Evolutionary conservation across 1,140 invertebrate species (phyloP).

Genomic region (Hylaeus volcanicus): DNA sequence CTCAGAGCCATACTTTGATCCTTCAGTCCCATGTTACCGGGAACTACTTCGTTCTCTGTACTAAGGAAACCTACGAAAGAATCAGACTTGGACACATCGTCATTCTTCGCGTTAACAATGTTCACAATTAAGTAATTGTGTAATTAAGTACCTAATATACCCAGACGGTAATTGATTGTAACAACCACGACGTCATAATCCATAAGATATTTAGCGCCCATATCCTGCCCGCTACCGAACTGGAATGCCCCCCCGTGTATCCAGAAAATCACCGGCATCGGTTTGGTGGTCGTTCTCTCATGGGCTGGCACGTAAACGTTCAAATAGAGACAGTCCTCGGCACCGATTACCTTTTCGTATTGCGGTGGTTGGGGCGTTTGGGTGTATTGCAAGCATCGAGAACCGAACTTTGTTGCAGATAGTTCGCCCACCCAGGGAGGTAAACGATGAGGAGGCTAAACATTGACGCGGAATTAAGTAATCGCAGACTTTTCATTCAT

Average conservation of each 20-base stretch:
- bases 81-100: neutral
- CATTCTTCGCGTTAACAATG: no score
- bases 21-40: conserved; percentile 84
- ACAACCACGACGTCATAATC: conserved; percentile 84
- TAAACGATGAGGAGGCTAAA: conserved; percentile 72
- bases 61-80: conserved; percentile 80
- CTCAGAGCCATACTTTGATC: conserved; percentile 83
- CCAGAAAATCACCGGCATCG: conserved; percentile 73
- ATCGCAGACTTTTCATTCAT: neutral
- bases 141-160: conserved; percentile 79
- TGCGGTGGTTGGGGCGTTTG: neutral
- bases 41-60: conserved; percentile 80
- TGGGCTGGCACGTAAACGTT: conserved; percentile 82
- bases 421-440: conserved; percentile 76
- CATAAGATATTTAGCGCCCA: conserved; percentile 83
- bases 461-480: neutral
- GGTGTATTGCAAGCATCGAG: conserved; percentile 75
- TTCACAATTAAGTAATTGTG: neutral
- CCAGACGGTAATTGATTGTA: conserved; percentile 84
- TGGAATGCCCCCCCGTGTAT: conserved; percentile 76
- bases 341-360: conserved; percentile 64
- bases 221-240: conserved; percentile 75
- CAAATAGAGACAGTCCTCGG: conserved; percentile 83
- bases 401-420: conserved; percentile 73
- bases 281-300: conserved; percentile 18